Evolutionary conservation across 2,797 vertebrate genomes (phyloP).

Genomic region (Lates japonicus): DNA sequence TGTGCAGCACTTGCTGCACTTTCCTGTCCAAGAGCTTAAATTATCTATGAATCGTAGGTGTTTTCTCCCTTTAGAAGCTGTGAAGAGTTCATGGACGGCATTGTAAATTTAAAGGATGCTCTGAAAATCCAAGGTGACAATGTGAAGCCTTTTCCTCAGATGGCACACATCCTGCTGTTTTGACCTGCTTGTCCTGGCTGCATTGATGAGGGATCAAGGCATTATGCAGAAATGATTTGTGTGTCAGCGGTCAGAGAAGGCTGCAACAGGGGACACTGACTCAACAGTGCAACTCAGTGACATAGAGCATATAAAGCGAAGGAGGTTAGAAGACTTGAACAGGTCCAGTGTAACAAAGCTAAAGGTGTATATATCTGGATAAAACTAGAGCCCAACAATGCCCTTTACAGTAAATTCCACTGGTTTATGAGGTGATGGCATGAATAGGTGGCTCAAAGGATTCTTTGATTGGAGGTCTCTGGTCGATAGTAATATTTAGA

Average conservation of each 20-base stretch:
- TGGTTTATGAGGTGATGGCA: background rate
- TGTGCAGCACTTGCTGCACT: conserved; percentile 10
- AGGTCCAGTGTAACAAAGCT: conserved; percentile 29
- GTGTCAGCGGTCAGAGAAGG: conserved; percentile 41
- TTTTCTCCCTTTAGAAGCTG: conserved; percentile 49
- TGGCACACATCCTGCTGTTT: conserved; percentile 22
- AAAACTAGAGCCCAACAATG: background rate
- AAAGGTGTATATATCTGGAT: conserved; percentile 2
- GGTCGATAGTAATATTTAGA: background rate
- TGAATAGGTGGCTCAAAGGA: background rate
- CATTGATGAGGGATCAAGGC: conserved; percentile 48
- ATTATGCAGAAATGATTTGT: conserved; percentile 47
- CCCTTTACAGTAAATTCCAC: background rate
- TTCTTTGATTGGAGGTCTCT: background rate
- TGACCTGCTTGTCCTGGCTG: conserved; percentile 32
- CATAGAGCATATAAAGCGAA: conserved; percentile 19
- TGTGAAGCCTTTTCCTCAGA: conserved; percentile 14
- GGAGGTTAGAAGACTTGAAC: conserved; percentile 14
- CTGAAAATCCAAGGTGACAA: conserved; percentile 32
- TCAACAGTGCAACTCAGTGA: conserved; percentile 24
- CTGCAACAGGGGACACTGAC: conserved; percentile 13
- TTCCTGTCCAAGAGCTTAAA: conserved; percentile 41
- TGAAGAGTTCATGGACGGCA: conserved; percentile 59
- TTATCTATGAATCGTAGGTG: conserved; percentile 50
- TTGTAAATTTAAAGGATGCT: conserved; percentile 60